Percentiles rank a stretch among this genome's conserved stretches.
phyloP scores from a whole-genome alignment of 2,113 vertebrate genomes.

The Brachyhypopomus gauderio region DNA sequence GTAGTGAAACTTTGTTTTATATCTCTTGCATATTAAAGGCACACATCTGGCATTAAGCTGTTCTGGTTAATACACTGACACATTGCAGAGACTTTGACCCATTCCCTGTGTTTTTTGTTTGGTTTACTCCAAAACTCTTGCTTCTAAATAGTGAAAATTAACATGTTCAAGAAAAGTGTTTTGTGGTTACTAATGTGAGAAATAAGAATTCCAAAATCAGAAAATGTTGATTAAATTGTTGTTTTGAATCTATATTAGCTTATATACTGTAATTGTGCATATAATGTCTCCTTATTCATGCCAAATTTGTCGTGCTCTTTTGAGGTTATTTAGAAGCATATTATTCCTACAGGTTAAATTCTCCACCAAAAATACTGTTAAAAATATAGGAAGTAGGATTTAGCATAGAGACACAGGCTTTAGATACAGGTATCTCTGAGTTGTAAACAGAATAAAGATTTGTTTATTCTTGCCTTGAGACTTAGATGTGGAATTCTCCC shows the following conservation, averaged over 20 bases:
- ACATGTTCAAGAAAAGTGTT: too few species aligned
- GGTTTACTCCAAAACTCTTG: too few species aligned
- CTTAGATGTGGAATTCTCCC: too few species aligned
- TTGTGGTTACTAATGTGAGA: too few species aligned
- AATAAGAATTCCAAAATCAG: too few species aligned
- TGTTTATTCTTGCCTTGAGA: background rate
- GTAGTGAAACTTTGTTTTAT: background rate
- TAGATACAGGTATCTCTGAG: background rate
- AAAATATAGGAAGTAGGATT: background rate
- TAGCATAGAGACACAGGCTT: background rate
- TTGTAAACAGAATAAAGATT: background rate
- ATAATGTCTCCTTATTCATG: background rate
- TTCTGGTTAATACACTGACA: background rate
- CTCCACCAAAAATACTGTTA: background rate
- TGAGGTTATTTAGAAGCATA: constrained; percentile 6
- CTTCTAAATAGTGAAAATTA: too few species aligned
- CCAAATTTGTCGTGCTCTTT: background rate
- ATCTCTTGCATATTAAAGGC: background rate
- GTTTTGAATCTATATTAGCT: too few species aligned
- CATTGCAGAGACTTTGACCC: too few species aligned
- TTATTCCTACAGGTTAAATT: background rate
- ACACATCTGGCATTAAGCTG: background rate
- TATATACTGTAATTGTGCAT: too few species aligned
- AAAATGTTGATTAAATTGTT: too few species aligned
- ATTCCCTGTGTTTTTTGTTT: too few species aligned